These are phyloP conservation scores for Cosmia trapezina DNA, from an alignment of 2,888 invertebrate genomes.

Conservation along the genomic window DNA sequence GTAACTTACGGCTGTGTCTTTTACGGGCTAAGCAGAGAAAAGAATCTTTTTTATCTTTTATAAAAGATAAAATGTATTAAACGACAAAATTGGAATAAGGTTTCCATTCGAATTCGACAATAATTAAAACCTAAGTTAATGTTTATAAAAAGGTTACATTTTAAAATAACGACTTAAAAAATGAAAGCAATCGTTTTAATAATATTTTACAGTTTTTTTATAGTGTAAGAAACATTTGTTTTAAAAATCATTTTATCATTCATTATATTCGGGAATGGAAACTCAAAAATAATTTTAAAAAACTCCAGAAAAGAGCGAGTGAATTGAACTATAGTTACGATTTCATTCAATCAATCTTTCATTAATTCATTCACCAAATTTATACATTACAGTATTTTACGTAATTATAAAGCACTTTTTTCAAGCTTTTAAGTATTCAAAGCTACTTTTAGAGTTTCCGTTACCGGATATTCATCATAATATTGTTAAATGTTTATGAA, in stretches of 20 bases:
- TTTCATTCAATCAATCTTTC: constrained; percentile 11
- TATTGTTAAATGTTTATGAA: constrained; percentile 58
- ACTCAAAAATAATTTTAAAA: constrained; percentile 9
- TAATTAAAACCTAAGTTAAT: constrained; percentile 31
- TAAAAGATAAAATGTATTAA: background rate
- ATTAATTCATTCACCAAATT: constrained; percentile 26
- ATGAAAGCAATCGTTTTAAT: constrained; percentile 44
- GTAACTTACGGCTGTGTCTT: constrained; percentile 33
- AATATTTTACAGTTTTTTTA: constrained; percentile 50
- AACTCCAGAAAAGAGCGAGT: background rate
- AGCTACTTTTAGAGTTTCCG: constrained; percentile 45
- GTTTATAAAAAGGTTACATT: background rate
- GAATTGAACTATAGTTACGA: constrained; percentile 13
- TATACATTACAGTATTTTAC: constrained; percentile 10
- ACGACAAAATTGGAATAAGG: background rate
- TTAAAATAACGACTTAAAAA: constrained; percentile 38
- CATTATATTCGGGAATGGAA: constrained; percentile 37
- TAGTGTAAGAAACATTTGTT: constrained; percentile 47
- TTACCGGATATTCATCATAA: constrained; percentile 42
- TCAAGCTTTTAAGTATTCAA: background rate
- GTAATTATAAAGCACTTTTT: constrained; percentile 7
- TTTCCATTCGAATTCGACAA: constrained; percentile 4
- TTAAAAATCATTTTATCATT: constrained; percentile 47
- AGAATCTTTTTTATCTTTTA: background rate
- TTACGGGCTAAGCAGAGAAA: constrained; percentile 46